Percentiles rank a stretch among this genome's conserved stretches.
Evolutionary conservation across 23 tunicate species (phyloP).

Genomic region (Styela plicata): DNA sequence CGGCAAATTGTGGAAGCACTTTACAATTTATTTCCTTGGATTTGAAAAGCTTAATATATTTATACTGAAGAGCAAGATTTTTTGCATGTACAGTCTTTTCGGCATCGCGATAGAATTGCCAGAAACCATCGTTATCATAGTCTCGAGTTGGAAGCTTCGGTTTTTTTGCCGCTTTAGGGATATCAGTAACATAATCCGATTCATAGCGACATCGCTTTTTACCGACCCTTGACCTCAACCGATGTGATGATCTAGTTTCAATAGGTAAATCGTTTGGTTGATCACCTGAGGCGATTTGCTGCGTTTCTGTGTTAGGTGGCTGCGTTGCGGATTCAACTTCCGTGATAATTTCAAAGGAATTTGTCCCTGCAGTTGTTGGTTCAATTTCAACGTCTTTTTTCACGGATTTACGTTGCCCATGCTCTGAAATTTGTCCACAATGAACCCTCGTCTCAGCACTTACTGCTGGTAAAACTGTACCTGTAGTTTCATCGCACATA

Average conservation of each 20-base stretch:
- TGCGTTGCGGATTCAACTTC: background rate
- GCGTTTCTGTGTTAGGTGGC: background rate
- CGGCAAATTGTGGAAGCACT: background rate
- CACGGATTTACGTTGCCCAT: background rate
- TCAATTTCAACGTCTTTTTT: background rate
- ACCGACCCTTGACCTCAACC: slow-evolving; percentile 6
- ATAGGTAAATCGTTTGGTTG: slow-evolving; percentile 13
- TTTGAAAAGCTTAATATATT: slow-evolving; percentile 19
- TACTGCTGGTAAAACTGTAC: background rate
- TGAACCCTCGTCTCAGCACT: background rate
- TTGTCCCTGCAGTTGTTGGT: background rate
- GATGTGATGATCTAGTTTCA: slow-evolving; percentile 10
- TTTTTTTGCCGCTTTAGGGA: slow-evolving; percentile 19
- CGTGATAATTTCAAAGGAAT: background rate
- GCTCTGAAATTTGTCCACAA: too few relatives aligned
- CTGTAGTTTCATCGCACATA: background rate
- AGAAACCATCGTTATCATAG: slow-evolving; percentile 21
- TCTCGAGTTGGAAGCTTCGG: background rate
- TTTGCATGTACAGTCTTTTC: slow-evolving; percentile 8
- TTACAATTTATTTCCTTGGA: slow-evolving; percentile 1
- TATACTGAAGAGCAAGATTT: slow-evolving; percentile 23
- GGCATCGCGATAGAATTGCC: slow-evolving; percentile 10
- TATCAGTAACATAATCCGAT: slow-evolving; percentile 8
- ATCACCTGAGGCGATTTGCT: background rate
- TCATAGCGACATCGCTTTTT: slow-evolving; percentile 26